Base-by-base conservation (phyloP, 2,888 invertebrate species). In the Shargacucullia verbasci region DNA sequence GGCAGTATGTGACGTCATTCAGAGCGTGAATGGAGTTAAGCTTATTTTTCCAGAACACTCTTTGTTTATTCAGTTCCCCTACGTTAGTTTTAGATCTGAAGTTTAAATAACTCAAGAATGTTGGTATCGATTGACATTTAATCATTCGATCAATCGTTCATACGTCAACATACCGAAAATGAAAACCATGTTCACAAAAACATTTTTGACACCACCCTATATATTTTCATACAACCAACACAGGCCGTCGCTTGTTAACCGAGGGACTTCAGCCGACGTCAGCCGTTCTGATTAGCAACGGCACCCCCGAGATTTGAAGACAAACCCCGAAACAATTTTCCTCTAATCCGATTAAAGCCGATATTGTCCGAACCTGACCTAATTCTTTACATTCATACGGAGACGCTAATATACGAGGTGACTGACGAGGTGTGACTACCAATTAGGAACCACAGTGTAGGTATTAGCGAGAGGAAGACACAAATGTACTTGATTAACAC, bases 391-490 rank as follows among this genome's bases (percentile, higher is more conserved):
- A 47, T 56, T 70, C 62, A 61, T 53, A 59, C 47, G 52, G 9
- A 20, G 48, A 43, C 41, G 39, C 40, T 68, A 71, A 72, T 58
- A 45, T 53, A 49, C 49, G 33, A 54, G 14, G 46, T 50, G 50
- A 50, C 41, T 61, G 66, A 48, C 40, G 47, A 69, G 62, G 67
- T 72, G 73, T 47, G 39, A 66, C 45, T 63, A 55, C 46, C 71
- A 79, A 81, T 81, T 81, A 79, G 68, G 34, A 60, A 67, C 54
- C 69, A 64, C 71, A 64, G 57, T 68, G 65, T 58, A 45, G 27
- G 63, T 45, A 77, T 81, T 80, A 81, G 70, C 65, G 43, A 8
- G 48, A 58, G 63, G 60, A 64, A 64, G 53, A 69, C 56, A 48
- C 55, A 69, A 74, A 74, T 66, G 45, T 58, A 69, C 59, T 66